Evolutionary conservation across 2,113 vertebrate species (phyloP), one percentile per base, ranked within the genome.

Genomic region (Aspiorhynchus laticeps): DNA sequence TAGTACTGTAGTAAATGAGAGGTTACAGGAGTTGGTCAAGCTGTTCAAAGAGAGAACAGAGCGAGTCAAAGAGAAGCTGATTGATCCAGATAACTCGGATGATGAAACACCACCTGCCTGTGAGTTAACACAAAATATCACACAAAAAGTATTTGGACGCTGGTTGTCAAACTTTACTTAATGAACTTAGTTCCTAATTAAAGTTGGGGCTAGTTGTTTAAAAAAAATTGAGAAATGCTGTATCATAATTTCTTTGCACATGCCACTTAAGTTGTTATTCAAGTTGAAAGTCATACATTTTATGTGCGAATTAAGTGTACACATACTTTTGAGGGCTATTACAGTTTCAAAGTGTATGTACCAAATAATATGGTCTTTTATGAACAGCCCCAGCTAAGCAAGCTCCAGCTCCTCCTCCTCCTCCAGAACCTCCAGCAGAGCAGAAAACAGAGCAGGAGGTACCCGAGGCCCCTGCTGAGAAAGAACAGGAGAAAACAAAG

Each of bases 1-100:
- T 90, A 98, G 97, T 0, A 38, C 94, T 0, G 1, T 94, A 87
- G 92, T 99, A 85, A 97, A 95, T 0, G 95, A 93, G 56, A 96
- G 98, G 3, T 96, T 99, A 0, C 98, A 98, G 93, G 97, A 99
- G 92, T 94, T 99, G 86, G 97, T 98, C 88, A 95, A 94, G 89
- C 96, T 98, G 86, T 99, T 99, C 78, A 98, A 93, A 79, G 97
- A 97, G 85, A 93, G 98, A 61, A 98, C 97, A 0, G 97, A 99
- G 92, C 97, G 95, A 81, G 97, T 97, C 84, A 99, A 98, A 89
- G 98, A 99, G 93, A 97, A 96, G 88, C 96, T 99, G 21, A 94
- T 95, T 0, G 98, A 99, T 86, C 97, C 96, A 0, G 97, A 99
- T 89, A 96, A 96, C 87, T 98, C 97, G 0, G 97, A 99, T 0